phyloP scores from a whole-genome alignment of 2,113 vertebrate genomes.

The Lagopus leucura region DNA sequence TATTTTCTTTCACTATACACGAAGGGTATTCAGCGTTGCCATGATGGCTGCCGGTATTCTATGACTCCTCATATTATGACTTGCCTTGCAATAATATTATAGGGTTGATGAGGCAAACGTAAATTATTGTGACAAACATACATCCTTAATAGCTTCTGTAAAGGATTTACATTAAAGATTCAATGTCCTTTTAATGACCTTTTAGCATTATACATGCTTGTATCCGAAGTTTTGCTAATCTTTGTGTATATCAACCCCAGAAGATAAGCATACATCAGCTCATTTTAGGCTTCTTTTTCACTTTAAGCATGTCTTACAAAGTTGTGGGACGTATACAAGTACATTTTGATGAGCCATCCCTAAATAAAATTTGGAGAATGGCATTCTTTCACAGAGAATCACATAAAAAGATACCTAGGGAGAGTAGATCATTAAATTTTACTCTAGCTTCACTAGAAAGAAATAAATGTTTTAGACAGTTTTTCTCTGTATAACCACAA shows the following conservation, averaged over 20 bases:
- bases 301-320: neutral
- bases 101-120: neutral
- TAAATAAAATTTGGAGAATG: neutral
- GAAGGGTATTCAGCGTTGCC: neutral
- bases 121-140: neutral
- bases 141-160: neutral
- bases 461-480: neutral
- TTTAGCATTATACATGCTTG: neutral
- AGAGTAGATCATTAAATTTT: neutral
- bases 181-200: neutral
- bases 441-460: neutral
- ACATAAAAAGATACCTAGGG: neutral
- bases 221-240: neutral
- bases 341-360: neutral
- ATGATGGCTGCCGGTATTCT: neutral
- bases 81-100: neutral
- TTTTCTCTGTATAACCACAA: neutral
- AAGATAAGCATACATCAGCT: neutral
- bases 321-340: neutral
- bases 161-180: neutral
- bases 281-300: neutral
- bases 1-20: neutral
- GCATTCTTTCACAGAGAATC: neutral
- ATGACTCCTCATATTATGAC: neutral
- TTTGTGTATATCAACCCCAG: neutral